Evolutionary conservation across 2,113 vertebrate species (phyloP), one percentile per base, ranked within the genome.

Genomic region (Pterocles orientalis): DNA sequence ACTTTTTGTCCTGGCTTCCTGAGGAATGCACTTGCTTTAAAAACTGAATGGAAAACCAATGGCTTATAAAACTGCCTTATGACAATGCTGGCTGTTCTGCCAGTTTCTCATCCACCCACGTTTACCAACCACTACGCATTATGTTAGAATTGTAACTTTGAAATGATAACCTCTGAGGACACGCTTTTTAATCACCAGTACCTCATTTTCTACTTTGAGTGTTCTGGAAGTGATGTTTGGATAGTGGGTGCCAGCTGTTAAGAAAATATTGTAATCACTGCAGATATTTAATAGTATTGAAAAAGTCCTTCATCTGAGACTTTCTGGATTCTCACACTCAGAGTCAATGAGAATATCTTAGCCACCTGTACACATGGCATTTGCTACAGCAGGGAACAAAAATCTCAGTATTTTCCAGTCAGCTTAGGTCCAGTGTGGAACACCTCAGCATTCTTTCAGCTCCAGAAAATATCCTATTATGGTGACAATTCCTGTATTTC

Each of bases 1-100:
- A 50, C 53, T 89, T 87, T 92, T 92, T 84, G 61, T 88, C 50
- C 77, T 82, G 91, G 83, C 61, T 96, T 96, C 83, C 88, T 61
- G 80, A 94, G 77, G 95, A 96, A 95, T 96, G 86, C 50, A 24
- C 77, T 86, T 53, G 9, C 54, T 96, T 92, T 43, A 91, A 93
- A 96, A 94, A 65, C 56, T 93, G 95, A 96, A 96, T 96, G 93
- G 92, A 95, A 96, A 95, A n/a, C 86, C 65, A 94, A 18, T 69
- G 83, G 83, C 86, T 95, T 48, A 91, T 84, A 86, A 82, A 93
- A 83, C 88, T 82, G 90, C 92, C 92, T 93, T 89, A 81, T 72
- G 95, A 97, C 92, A 96, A 88, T 82, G 83, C 88, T 92, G 91
- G 90, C 95, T 92, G 88, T 81, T 84, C 80, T 84, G 84, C 88